Conservation (phyloP, 2,797 vertebrate genomes). For the Babyrousa celebensis region DNA sequence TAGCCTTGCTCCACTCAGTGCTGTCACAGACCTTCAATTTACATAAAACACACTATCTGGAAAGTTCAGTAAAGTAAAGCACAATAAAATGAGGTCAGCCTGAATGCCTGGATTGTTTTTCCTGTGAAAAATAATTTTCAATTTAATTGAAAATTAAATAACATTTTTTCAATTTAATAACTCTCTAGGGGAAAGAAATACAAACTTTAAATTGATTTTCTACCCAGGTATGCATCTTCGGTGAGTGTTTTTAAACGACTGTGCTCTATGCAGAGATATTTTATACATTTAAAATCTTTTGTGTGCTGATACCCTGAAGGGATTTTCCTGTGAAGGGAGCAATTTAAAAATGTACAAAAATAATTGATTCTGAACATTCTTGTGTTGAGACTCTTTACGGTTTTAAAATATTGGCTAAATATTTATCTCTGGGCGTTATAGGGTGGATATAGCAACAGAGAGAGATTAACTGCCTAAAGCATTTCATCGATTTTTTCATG, state of each 20-base stretch:
- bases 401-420: conserved; percentile 68
- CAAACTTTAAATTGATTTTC: background rate
- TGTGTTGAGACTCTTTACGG: conserved; percentile 40
- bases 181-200: conserved; percentile 5
- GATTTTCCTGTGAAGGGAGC: conserved; percentile 46
- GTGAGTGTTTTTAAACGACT: conserved; percentile 24
- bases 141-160: too few relatives aligned
- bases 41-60: background rate
- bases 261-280: background rate
- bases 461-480: conserved; percentile 57
- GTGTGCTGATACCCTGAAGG: background rate
- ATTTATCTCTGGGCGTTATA: conserved; percentile 51
- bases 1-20: background rate
- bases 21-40: background rate
- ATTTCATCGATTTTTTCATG: conserved; percentile 58
- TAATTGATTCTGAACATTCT: conserved; percentile 31
- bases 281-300: conserved; percentile 37
- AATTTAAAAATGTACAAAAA: conserved; percentile 60
- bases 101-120: background rate
- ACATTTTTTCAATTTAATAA: conserved; percentile 30
- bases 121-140: conserved; percentile 13
- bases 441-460: conserved; percentile 19
- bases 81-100: background rate
- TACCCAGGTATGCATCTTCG: background rate
- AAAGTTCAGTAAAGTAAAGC: background rate